Base-by-base conservation (phyloP, 2,888 invertebrate species). In the Cyclophora albipunctata region DNA sequence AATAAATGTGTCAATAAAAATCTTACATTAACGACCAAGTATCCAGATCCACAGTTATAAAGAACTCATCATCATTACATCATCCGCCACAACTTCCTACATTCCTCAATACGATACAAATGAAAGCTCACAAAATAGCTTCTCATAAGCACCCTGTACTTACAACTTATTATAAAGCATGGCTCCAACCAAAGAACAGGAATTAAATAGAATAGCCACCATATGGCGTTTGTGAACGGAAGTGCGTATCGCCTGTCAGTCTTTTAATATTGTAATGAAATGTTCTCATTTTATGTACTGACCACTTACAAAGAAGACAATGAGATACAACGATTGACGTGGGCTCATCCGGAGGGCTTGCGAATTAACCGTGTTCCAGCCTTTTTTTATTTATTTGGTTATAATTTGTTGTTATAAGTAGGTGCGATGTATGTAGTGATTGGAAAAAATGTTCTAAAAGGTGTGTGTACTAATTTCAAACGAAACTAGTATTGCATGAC, bases 161-260 rank as follows among this genome's bases (percentile, higher is more conserved):
- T 64, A 67, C 62, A 54, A 65, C 63, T 55, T 55, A 74, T 73
- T 20, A 20, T 20, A 20, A 20, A 20, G 20, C 20, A 63, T 66
- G 65, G 71, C 67, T 64, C 67, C 71, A 67, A 57, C 57, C 58
- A 59, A 59, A 55, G 59, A 64, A 68, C 66, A 62, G 60, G 53
- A 55, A 55, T 58, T 57, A 60, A 57, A 59, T 59, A 59, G 59
- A 61, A 58, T 53, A 46, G 37, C 49, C 54, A 72, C 71, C 86
- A 86, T 82, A 84, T 85, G 87, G 82, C 75, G 73, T 73, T 20
- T 20, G 20, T 68, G 75, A 75, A 68, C 84, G 87, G 87, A 87
- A 86, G 84, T 83, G 70, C 77, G 84, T 84, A 83, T 88, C 87
- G 83, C 72, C 83, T 88, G 85, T 81, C 85, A 79, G 81, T 70